Evolutionary conservation across 1,140 invertebrate genomes (phyloP).

Genomic region (Apolygus lucorum): DNA sequence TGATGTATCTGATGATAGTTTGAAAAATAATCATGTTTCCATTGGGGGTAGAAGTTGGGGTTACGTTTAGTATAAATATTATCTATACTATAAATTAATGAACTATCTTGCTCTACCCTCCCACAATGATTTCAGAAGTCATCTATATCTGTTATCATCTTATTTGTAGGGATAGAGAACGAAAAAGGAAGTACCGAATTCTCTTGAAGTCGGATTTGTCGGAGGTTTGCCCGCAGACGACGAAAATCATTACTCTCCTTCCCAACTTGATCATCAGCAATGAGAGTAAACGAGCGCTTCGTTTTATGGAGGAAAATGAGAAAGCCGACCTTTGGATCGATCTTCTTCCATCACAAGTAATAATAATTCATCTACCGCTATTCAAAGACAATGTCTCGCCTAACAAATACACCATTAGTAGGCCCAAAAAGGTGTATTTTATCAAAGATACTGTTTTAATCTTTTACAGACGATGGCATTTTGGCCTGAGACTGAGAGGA

Average conservation of each 20-base stretch:
- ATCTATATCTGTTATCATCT: too few species aligned
- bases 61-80: too few species aligned
- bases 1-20: too few species aligned
- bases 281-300: slow-evolving; percentile 54
- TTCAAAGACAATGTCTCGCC: not conserved
- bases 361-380: too few species aligned
- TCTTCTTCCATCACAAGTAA: slow-evolving; percentile 54
- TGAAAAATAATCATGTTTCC: too few species aligned
- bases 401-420: too few species aligned
- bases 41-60: too few species aligned
- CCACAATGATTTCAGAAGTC: not conserved
- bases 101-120: not conserved
- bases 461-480: slow-evolving; percentile 53
- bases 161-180: slow-evolving; percentile 48
- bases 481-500: slow-evolving; percentile 71
- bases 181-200: slow-evolving; percentile 53
- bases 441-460: too few species aligned
- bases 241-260: slow-evolving; percentile 74
- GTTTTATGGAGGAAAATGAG: slow-evolving; percentile 80
- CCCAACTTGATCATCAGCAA: slow-evolving; percentile 78
- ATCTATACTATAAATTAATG: too few species aligned
- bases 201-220: slow-evolving; percentile 51
- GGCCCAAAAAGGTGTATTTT: too few species aligned
- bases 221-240: slow-evolving; percentile 58
- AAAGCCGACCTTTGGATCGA: slow-evolving; percentile 75